Evolutionary conservation across 2,888 invertebrate species (phyloP), one percentile per base, ranked within the genome.

Genomic region (Cephus pygmeus): DNA sequence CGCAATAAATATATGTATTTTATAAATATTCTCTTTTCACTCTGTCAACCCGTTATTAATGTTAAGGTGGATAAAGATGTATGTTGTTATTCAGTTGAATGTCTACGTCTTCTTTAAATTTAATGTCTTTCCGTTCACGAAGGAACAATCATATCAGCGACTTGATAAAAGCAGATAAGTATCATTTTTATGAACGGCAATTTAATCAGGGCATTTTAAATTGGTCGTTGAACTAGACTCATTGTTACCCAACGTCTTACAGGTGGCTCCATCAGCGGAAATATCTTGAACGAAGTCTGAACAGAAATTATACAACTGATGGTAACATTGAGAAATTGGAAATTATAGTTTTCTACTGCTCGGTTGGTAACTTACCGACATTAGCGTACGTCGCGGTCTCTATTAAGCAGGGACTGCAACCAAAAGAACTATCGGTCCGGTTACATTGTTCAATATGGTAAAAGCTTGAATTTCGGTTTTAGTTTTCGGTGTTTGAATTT

Each of bases 1-100:
- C 75, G 69, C 75, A 77, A 77, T 77, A 74, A 77, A 77, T 77
- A 77, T 77, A 77, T 77, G 77, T 77, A 77, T 77, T 77, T 77
- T 77, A 77, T 77, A 77, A 77, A 73, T 71, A 35, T n/a, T 23
- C n/a, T n/a, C 6, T 56, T 56, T 56, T 56, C 23, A 56, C 40
- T 56, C 9, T 9, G 40, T 56, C 23, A 23, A 56, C 23, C 40
- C 23, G 23, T 56, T 56, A 56, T 56, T 23, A 56, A 56, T 23
- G 6, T 9, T 23, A 6, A 2, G 15, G 4, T 6, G 23, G 15
- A 56, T 23, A 23, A 4, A 56, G 15, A 56, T 9, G 1, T 23
- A 9, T 23, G 15, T 23, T 23, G 9, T 56, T 23, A 23, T 6
- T 56, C 15, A 56, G 40, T 23, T 56, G 23, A 23, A 56, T 56